Evolutionary conservation across 2,113 vertebrate genomes (phyloP).

Genomic region (Platysteira castanea): DNA sequence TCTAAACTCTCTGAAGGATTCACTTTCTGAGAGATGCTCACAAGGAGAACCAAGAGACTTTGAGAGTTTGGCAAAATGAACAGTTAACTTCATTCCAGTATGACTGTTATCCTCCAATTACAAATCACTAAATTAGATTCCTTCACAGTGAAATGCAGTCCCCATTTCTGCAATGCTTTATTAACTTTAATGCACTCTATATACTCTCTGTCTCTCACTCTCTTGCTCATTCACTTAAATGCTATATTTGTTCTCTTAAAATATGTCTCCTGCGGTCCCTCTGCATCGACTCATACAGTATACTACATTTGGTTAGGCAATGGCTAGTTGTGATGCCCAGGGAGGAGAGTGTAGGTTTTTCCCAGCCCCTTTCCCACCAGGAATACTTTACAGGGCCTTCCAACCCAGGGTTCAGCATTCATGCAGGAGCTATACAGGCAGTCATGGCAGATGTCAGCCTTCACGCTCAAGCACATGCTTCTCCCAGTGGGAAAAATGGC

Average conservation of each 20-base stretch:
- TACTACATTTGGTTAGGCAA: conserved; percentile 15
- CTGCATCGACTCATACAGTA: conserved; percentile 14
- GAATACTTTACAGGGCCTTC: background rate
- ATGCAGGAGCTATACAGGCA: background rate
- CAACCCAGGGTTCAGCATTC: background rate
- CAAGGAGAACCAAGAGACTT: conserved; percentile 47
- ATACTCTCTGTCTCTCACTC: conserved; percentile 39
- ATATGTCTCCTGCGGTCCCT: background rate
- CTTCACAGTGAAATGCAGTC: conserved; percentile 56
- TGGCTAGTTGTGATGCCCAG: conserved; percentile 22
- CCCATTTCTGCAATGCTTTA: conserved; percentile 50
- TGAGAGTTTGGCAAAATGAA: conserved; percentile 58
- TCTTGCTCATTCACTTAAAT: conserved; percentile 30
- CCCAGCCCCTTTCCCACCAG: background rate
- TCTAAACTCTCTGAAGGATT: conserved; percentile 37
- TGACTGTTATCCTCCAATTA: conserved; percentile 58
- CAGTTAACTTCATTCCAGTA: conserved; percentile 41
- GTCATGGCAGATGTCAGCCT: conserved; percentile 1
- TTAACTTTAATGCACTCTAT: conserved; percentile 67
- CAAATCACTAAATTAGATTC: conserved; percentile 64
- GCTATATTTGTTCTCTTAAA: conserved; percentile 67
- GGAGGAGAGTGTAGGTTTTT: conserved; percentile 29
- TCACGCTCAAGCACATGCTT: background rate
- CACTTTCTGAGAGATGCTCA: conserved; percentile 43
- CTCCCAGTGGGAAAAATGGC: background rate